Evolutionary conservation across 1,140 invertebrate genomes (phyloP).

Genomic region (Lordiphosa clarofinis): DNA sequence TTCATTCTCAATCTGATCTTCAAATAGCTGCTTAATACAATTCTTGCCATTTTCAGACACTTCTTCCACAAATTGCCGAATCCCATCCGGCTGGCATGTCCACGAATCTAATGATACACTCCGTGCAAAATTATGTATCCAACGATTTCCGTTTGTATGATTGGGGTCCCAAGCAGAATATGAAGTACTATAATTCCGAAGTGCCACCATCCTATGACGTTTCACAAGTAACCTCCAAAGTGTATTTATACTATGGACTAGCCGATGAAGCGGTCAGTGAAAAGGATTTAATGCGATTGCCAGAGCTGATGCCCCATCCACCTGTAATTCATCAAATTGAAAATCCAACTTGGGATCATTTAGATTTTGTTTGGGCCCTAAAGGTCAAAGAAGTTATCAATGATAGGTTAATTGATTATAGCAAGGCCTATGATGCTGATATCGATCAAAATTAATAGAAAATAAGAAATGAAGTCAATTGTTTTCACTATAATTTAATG

Average conservation of each 20-base stretch:
- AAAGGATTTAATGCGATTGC: slow-evolving; percentile 79
- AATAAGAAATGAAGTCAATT: not conserved
- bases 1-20: no score
- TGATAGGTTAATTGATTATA: slow-evolving; percentile 73
- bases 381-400: slow-evolving; percentile 80
- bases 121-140: slow-evolving; percentile 77
- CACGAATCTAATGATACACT: slow-evolving; percentile 80
- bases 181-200: slow-evolving; percentile 74
- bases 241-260: slow-evolving; percentile 84
- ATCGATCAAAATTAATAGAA: not conserved
- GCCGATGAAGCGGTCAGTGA: slow-evolving; percentile 82
- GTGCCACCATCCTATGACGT: slow-evolving; percentile 82
- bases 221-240: slow-evolving; percentile 82
- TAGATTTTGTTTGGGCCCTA: slow-evolving; percentile 82
- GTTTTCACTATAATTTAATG: not conserved
- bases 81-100: slow-evolving; percentile 81
- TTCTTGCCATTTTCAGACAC: slow-evolving; percentile 22
- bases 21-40: no score
- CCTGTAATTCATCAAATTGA: slow-evolving; percentile 77
- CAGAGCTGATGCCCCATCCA: slow-evolving; percentile 76
- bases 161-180: slow-evolving; percentile 79
- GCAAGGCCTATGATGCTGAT: slow-evolving; percentile 25
- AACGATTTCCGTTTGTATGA: slow-evolving; percentile 80
- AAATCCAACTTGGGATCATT: slow-evolving; percentile 80
- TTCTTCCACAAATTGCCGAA: slow-evolving; percentile 58